Base-by-base conservation (phyloP, 1,140 invertebrate species). In the Ptiloglossa arizonensis region DNA sequence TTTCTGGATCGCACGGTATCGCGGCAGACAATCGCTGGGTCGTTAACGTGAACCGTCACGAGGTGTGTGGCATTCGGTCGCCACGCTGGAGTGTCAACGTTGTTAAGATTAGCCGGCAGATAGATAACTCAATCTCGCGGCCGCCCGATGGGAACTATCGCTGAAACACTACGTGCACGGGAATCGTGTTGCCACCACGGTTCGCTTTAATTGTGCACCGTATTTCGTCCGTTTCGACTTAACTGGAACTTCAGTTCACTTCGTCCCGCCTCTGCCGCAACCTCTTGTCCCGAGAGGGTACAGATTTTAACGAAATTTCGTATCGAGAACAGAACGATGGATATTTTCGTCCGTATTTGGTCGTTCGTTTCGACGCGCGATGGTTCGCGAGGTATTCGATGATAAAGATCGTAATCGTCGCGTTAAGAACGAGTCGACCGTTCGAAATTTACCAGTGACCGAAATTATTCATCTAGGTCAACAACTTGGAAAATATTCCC, bases 41-140 rank as follows among this genome's bases (percentile, higher is more conserved):
- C 83, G 83, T 87, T 87, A 86, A 86, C 86, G 79, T 82, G 75
- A 80, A 75, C 69, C 68, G 86, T 85, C 84, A 84, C 89, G 83
- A 90, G 87, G 89, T 90, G 89, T 90, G 88, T 90, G 88, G 88
- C 83, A 87, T 88, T 89, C 87, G 87, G 88, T 90, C 83, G 83
- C 74, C 76, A 79, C 75, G 56, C 48, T 71, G 56, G 78, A 87
- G 83, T 90, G 87, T 90, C 88, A 90, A 89, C 88, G 82, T 86
- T 84, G 86, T 83, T 90, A 90, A 90, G 87, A 89, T 82, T 86
- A 72, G 68, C 46, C 48, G 48, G 29, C 72, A 64, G 83, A 77
- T 80, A 82, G 87, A 88, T 87, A 87, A 87, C 82, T 86, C 79
- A 82, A 86, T 87, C 82, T 78, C 60, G 63, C 38, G 29, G 59